Evolutionary conservation across 2,797 vertebrate species (phyloP), one percentile per base, ranked within the genome.

Genomic region (Onychomys torridus): DNA sequence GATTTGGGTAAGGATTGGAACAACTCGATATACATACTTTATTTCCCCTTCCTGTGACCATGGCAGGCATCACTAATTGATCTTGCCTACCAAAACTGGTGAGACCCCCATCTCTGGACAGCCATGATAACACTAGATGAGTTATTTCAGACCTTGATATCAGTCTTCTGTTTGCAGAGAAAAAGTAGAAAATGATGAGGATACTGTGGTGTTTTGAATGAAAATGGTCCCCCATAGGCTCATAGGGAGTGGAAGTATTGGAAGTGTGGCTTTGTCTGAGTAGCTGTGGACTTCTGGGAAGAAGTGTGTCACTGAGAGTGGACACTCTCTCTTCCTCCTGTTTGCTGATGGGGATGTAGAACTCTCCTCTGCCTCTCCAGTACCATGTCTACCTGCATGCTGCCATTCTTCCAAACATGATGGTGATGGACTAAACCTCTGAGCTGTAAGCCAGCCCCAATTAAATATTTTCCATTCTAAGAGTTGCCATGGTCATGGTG

Each of bases 21-120:
- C 27, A 87, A 86, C 23, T 63, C 89, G 77, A 79, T 76, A n/a
- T 57, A 43, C 43, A n/a, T 57, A 75, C 82, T 78, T 92, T 21
- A 89, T 67, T 92, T 69, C 21, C 29, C 23, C 43, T 43, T 65
- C 75, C 79, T 46, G 23, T 94, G 63, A 29, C 46, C 89, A 6
- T 29, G 76, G 29, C 69, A 96, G 71, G 77, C 78, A 92, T 92
- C 61, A 6, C 84, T 95, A 95, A 96, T 57, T 90, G 95, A 49
- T 94, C 75, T 37, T 92, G 79, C n/a, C 37, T 93, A 10, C 65
- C 17, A 43, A 91, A 77, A 27, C 55, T 85, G 87, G 69, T 88
- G 67, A 90, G 40, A 67, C 52, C 40, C 49, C 57, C 55, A 69
- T 82, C 43, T 40, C 81, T 59, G 69, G 61, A 46, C 12, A 78